A percentile compares a stretch with the other conserved stretches of the same genome.
These are phyloP conservation scores for Glossophaga mutica DNA, from an alignment of 2,797 vertebrate species.

Conservation along the genomic window DNA sequence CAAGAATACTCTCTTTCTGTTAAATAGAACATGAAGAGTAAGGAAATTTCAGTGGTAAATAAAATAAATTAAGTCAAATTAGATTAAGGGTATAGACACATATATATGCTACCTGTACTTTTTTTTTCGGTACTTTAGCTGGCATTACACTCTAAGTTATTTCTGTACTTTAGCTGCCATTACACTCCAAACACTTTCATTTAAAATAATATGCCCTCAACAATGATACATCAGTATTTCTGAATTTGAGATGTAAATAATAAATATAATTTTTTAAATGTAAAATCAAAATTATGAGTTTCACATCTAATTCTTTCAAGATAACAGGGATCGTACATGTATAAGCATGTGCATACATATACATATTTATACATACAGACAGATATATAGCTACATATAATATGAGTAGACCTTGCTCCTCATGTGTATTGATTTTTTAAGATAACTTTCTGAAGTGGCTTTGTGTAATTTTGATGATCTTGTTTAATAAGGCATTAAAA, in stretches of 20 bases:
- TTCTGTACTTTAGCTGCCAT: not conserved
- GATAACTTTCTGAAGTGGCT: conserved; percentile 67
- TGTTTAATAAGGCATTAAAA: conserved; percentile 80
- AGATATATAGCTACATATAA: not conserved
- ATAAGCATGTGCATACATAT: not conserved
- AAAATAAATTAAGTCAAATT: not conserved
- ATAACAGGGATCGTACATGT: not conserved
- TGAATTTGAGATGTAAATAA: not conserved
- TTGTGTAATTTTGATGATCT: conserved; percentile 77
- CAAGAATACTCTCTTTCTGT: not conserved
- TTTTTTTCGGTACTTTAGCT: not conserved
- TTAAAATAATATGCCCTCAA: not conserved
- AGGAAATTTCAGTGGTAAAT: conserved; percentile 5
- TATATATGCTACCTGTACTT: not conserved
- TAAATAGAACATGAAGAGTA: not conserved
- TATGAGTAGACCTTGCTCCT: conserved; percentile 47
- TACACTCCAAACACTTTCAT: not conserved
- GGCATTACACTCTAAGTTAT: not conserved
- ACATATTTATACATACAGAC: not conserved
- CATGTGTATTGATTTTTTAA: conserved; percentile 73
- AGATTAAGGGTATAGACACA: not conserved
- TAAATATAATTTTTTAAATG: not conserved
- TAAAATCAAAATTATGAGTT: not conserved
- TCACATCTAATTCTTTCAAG: not conserved
- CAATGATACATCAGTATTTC: not conserved